Evolutionary conservation across 2,113 vertebrate species (phyloP), one percentile per base, ranked within the genome.

Genomic region (Henicopernis longicauda): DNA sequence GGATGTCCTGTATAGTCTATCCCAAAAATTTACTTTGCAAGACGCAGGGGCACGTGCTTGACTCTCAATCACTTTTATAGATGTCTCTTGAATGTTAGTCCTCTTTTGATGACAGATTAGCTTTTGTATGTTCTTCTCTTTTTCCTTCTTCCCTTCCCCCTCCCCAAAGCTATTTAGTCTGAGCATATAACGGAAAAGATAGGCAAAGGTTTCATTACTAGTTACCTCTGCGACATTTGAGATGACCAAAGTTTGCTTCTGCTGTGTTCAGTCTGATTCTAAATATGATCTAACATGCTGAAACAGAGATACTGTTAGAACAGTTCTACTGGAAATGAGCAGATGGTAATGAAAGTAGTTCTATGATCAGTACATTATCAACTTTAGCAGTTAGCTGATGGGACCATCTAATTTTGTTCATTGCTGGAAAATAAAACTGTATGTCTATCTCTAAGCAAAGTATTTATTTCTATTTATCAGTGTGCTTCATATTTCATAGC

Each of bases 1-100:
- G 0, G 0, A 40, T 40, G 21, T 44, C 25, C 9, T 5, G 1
- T 27, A 32, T 34, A 66, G 14, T 36, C 16, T 20, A 13, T 6
- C 13, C 32, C 45, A 34, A 57, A 73, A 73, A 62, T 29, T n/a
- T 34, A 62, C 54, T 72, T 62, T 29, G 21, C 14, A 26, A 85
- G 34, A 40, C 7, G 55, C 8, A 61, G 25, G 4, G 13, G 11
- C 11, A 29, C 1, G 1, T 93, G 52, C 21, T 57, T 86, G 11
- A 36, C 25, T 54, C 22, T 77, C 7, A 38, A 3, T 40, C 14
- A 32, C 15, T n/a, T 50, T 76, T 40, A 73, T 10, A 47, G 8
- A 29, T 36, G 11, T 72, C 34, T 72, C 18, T 29, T 45, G 13
- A 62, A 23, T 1, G 1, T 47, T 71, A 58, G 31, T 54, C 29